A percentile compares a stretch with the other conserved stretches of the same genome.
These are phyloP conservation scores for rabbit (Oryctolagus cuniculus) DNA, from an alignment of 2,113 vertebrate genomes.

Conservation along the genomic window mOryCun1.1 NC_091438.1:154974501-154975000, in stretches of 20 bases:
- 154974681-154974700: neutral
- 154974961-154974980: neutral
- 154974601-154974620: too few species aligned
- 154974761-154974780: too few species aligned
- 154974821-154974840: too few species aligned
- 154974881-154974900: neutral
- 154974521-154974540: neutral
- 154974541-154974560: neutral
- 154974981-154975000: neutral
- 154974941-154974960: neutral
- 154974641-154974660: neutral
- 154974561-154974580: neutral
- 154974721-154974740: too few species aligned
- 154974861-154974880: neutral
- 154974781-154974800: too few species aligned
- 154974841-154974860: too few species aligned
- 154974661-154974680: neutral
- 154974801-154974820: too few species aligned
- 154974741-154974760: too few species aligned
- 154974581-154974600: neutral
- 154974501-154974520: neutral
- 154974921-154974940: neutral
- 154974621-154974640: neutral
- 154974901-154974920: neutral
- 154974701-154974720: too few species aligned